Conservation (phyloP, 1,140 invertebrate genomes). For the Oedothorax gibbosus region DNA sequence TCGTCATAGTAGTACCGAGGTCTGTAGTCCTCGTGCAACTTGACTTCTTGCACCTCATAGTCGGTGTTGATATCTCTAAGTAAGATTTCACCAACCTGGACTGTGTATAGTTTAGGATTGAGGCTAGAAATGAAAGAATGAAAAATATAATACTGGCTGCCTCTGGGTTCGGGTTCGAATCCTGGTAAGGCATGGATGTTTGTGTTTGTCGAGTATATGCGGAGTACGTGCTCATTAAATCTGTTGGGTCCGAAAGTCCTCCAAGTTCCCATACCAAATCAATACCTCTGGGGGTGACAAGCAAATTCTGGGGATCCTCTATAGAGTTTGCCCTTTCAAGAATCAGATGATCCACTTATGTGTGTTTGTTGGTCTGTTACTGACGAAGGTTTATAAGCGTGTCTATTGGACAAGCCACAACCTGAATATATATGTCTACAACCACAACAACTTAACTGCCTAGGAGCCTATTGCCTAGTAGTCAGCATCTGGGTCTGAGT, state of each 20-base stretch:
- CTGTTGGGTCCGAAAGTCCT: no score
- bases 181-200: no score
- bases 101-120: conserved; percentile 16
- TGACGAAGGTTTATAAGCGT: background rate
- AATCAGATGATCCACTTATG: background rate
- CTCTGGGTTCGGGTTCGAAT: no score
- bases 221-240: no score
- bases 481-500: no score
- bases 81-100: conserved; percentile 20
- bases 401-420: no score
- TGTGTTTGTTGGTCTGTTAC: background rate
- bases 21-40: conserved; percentile 47
- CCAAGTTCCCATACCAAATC: no score
- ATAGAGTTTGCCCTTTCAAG: background rate
- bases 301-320: background rate
- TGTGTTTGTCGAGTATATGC: no score
- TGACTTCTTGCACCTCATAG: conserved; percentile 40
- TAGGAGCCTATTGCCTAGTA: no score
- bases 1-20: conserved; percentile 60
- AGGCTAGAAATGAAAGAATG: conserved; percentile 22
- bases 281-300: no score
- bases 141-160: background rate
- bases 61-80: background rate
- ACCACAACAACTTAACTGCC: no score
- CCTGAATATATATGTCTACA: no score